These are phyloP conservation scores for Notamacropus eugenii DNA, from an alignment of 2,797 vertebrate species.

Conservation along the genomic window DNA sequence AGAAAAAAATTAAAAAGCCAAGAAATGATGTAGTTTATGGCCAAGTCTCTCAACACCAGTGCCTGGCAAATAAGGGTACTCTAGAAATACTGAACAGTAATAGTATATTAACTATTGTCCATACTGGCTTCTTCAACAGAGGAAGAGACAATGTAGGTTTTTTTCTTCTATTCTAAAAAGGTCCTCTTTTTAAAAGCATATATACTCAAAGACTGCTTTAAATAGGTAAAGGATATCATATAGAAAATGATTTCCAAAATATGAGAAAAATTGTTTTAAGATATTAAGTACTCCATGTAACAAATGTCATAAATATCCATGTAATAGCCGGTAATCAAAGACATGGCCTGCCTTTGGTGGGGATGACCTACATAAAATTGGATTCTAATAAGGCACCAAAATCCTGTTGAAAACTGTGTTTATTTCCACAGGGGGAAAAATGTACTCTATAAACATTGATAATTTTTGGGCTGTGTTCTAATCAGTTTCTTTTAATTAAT, in stretches of 20 bases:
- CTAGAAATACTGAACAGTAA: background rate
- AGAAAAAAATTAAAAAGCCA: background rate
- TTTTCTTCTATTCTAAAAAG: background rate
- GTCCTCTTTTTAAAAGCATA: background rate
- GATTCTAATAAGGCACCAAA: background rate
- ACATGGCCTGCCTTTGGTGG: background rate
- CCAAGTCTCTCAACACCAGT: background rate
- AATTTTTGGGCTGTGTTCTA: background rate
- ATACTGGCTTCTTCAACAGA: background rate
- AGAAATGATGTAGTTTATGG: background rate
- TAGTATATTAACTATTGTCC: background rate
- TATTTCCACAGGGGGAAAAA: background rate
- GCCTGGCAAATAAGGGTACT: background rate
- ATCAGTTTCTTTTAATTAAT: background rate
- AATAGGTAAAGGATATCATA: background rate
- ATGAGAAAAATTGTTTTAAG: background rate
- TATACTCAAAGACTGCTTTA: background rate
- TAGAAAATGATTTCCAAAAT: background rate
- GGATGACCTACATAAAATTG: background rate
- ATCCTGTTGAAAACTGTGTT: rapidly evolving
- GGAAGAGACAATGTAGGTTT: background rate
- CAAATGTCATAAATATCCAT: background rate
- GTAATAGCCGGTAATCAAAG: background rate
- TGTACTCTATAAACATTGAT: background rate
- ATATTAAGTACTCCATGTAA: background rate